A percentile compares a stretch with the other conserved stretches of the same genome.
These are phyloP conservation scores for Nemoura dubitans DNA, from an alignment of 2,888 invertebrate species.

Conservation along the genomic window DNA sequence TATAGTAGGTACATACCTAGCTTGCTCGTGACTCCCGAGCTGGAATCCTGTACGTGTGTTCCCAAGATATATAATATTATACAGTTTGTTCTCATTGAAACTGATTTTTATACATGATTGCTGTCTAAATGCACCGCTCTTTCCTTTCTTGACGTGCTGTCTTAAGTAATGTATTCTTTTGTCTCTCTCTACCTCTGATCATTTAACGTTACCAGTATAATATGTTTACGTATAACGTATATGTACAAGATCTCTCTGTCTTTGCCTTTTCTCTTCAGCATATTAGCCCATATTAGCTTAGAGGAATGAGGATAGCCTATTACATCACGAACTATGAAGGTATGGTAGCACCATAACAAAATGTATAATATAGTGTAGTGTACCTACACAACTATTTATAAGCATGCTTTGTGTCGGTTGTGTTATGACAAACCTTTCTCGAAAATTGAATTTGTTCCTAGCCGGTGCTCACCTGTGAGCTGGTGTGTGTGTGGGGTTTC, in stretches of 20 bases:
- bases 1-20: neutral
- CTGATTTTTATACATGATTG: slow-evolving; percentile 12
- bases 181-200: neutral
- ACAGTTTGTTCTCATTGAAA: neutral
- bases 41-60: neutral
- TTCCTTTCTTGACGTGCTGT: neutral
- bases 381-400: neutral
- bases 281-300: neutral
- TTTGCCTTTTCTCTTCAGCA: neutral
- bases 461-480: neutral
- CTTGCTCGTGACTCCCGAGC: neutral
- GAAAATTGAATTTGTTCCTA: neutral
- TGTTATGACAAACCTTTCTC: slow-evolving; percentile 7
- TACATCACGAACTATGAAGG: neutral
- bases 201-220: neutral
- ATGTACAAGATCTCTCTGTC: neutral
- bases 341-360: neutral
- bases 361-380: neutral
- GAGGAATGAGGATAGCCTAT: neutral
- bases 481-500: neutral
- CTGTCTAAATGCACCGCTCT: neutral
- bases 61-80: neutral
- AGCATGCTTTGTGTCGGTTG: neutral
- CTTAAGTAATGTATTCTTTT: neutral
- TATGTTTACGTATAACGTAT: neutral